Base-by-base conservation (phyloP, 1,140 invertebrate species). In the Diabrotica virgifera region DNA sequence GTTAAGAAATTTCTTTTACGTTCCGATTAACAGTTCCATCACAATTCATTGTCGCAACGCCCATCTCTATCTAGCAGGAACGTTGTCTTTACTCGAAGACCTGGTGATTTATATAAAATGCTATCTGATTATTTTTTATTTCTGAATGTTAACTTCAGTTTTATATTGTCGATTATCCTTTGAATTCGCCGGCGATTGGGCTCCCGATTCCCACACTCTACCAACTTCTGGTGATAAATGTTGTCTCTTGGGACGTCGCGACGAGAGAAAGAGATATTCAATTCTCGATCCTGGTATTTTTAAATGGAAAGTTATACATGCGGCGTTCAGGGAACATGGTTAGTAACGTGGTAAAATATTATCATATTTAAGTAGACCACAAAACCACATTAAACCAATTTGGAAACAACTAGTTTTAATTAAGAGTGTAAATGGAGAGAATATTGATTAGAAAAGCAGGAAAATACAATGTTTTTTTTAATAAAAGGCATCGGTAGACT, bases 91-190 rank as follows among this genome's bases (percentile, higher is more conserved):
- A 40, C 62, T 69, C 65, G 60, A 60, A 38, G 59, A 60, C 59
- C 13, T 64, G 70, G 73, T 78, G 76, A 77, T 77, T 78, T 77
- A 78, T 77, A 75, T 73, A 72, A 75, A 78, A 77, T 75, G 72
- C 67, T 76, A 73, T 75, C 75, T 74, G 76, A 77, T 78, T 74
- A 78, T 78, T 78, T 77, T 75, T 77, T 77, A 77, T 78, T 78
- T 77, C 73, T 76, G 74, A 78, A 78, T 76, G 76, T 78, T 78
- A 77, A 77, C 75, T 73, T 76, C 69, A 73, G 74, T 76, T 77
- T 78, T 77, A 78, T 78, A 77, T 76, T 78, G 76, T 78, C 74
- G 75, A 76, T 77, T 75, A 74, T 70, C 72, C 76, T 78, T 78
- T 78, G 76, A 78, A 68, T 68, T 74, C 67, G 69, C 69, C 73